These are phyloP conservation scores for Sturnira hondurensis DNA, from an alignment of 2,113 vertebrate genomes.

Conservation along the genomic window DNA sequence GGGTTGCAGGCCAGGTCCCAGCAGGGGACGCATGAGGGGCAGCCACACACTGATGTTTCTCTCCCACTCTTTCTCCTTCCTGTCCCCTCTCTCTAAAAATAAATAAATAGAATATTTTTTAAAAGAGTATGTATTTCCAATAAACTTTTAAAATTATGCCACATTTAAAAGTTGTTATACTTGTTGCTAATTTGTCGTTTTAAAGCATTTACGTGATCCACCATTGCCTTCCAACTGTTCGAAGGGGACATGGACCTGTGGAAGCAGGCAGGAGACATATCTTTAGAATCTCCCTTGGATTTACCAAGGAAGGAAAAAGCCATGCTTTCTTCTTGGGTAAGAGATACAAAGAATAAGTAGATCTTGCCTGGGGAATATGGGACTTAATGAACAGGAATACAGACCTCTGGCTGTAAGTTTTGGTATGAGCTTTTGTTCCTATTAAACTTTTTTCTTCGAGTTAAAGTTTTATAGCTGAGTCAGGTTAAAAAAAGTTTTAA, in stretches of 20 bases:
- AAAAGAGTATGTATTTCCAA: background rate
- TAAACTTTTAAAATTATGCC: background rate
- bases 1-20: too few species aligned
- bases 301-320: constrained; percentile 7
- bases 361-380: background rate
- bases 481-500: background rate
- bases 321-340: background rate
- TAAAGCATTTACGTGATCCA: background rate
- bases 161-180: constrained; percentile 13
- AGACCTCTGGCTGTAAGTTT: background rate
- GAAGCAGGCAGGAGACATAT: background rate
- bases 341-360: background rate
- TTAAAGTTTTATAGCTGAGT: background rate
- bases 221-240: background rate
- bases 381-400: background rate
- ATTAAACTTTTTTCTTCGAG: background rate
- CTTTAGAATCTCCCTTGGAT: background rate
- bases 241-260: background rate
- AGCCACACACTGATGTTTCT: too few species aligned
- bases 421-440: background rate
- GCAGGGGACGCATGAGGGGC: too few species aligned
- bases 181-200: constrained; percentile 11
- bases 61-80: too few species aligned
- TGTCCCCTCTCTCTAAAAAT: too few species aligned
- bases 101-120: too few species aligned